Base-by-base conservation (phyloP, 2,888 invertebrate species). In the Papilio elwesi region DNA sequence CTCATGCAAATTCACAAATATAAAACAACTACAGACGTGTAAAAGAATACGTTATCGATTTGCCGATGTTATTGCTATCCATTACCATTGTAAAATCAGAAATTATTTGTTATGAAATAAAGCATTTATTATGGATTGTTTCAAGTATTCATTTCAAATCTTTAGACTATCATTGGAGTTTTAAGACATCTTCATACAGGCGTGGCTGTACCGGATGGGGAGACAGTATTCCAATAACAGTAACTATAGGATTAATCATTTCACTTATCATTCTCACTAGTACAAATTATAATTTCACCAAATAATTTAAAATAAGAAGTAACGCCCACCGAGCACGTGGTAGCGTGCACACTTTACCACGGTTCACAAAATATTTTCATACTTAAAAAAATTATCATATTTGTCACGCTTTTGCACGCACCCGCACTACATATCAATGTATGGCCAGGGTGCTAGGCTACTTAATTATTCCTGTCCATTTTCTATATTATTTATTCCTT, bases 51-150 rank as follows among this genome's bases (percentile, higher is more conserved):
- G 8, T 3, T 43, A 15, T 62, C n/a, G 16, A 62, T 57, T 11
- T 69, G 51, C 15, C 49, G 49, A 52, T 69, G 49, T 69, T 51
- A 62, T 38, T 69, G 10, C 57, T 26, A 57, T 57, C 16, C 11
- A 57, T 57, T 63, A 51, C 1, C 51, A 26, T 38, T 64, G 36
- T 70, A 51, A 65, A 65, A 36, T 65, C 38, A 26, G 6, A 52
- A 16, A 66, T 8, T 13, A 12, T 70, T 38, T 70, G 63, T 26
- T 65, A 36, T 36, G 38, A 53, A 70, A 55, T 65, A 15, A 64
- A 64, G 15, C 0, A 15, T 5, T 4, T 43, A 43, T 15, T 43
- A 43, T n/a, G 1, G 4, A 62, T 59, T 6, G 59, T 43, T 59
- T 9, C 6, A 5, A 43, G 2, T 43, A 43, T 43, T 43, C 6